These are phyloP conservation scores for Tragelaphus buxtoni DNA, from an alignment of 2,113 vertebrate genomes.

Conservation along the genomic window DNA sequence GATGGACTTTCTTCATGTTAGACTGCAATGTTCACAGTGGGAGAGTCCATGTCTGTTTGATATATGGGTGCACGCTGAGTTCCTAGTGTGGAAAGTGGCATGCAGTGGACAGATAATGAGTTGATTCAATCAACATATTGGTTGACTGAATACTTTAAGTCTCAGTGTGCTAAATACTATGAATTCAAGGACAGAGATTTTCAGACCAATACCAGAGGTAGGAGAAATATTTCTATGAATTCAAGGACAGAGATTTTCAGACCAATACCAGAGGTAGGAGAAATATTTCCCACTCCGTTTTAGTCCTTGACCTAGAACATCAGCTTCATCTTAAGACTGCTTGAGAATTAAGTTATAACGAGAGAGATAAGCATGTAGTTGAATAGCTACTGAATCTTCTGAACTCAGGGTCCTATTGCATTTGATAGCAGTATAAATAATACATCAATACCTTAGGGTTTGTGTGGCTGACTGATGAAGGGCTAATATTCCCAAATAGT, in stretches of 20 bases:
- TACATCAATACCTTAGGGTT: background rate
- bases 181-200: background rate
- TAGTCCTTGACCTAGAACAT: background rate
- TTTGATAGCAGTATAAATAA: background rate
- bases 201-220: background rate
- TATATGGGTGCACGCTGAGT: background rate
- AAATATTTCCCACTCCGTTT: background rate
- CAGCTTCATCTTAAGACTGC: background rate
- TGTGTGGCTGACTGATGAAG: background rate
- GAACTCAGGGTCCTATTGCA: background rate
- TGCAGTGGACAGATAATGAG: background rate
- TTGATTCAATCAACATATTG: background rate
- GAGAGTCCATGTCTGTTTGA: background rate
- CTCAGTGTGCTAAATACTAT: background rate
- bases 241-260: background rate
- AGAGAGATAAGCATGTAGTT: background rate
- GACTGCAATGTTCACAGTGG: background rate
- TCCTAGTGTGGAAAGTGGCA: background rate
- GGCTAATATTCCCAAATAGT: background rate
- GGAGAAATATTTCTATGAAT: background rate
- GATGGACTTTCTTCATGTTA: background rate
- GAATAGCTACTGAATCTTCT: background rate
- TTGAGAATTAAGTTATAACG: background rate
- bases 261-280: background rate
- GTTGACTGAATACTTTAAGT: background rate